Conservation (phyloP, 2,797 vertebrate species). For the Halcyon chelicuti region DNA sequence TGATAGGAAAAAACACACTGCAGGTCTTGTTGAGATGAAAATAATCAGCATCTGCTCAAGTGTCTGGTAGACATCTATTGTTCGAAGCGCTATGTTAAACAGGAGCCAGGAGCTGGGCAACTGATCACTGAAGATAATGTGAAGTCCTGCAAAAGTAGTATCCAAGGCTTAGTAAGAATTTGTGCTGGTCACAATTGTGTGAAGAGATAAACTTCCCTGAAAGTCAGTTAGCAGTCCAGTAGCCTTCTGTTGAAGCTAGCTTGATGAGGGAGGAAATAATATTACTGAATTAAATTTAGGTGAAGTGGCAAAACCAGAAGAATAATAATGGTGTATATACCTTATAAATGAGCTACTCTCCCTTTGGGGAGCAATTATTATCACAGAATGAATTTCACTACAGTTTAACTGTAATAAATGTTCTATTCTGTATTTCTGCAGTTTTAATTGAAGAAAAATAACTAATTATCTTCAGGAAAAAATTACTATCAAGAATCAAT, state of each 20-base stretch:
- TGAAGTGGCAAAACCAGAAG: not conserved
- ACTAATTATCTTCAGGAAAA: conserved; percentile 32
- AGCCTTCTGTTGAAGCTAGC: not conserved
- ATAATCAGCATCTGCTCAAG: conserved; percentile 12
- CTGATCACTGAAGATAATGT: not conserved
- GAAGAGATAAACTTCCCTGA: not conserved
- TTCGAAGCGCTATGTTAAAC: not conserved
- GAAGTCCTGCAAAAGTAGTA: not conserved
- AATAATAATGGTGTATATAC: not conserved
- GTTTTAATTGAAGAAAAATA: conserved; percentile 54
- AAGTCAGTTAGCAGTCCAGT: not conserved
- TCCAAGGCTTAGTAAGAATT: not conserved
- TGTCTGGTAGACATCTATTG: not conserved
- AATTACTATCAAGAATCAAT: conserved; percentile 2
- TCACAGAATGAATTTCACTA: not conserved
- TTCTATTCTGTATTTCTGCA: conserved; percentile 21
- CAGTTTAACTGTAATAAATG: conserved; percentile 29
- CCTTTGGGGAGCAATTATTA: conserved; percentile 26
- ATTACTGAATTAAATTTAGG: not conserved
- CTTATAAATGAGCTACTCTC: not conserved
- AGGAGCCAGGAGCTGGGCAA: not conserved
- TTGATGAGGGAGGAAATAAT: not conserved
- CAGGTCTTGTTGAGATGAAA: not conserved
- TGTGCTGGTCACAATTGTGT: not conserved
- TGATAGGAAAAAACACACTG: not conserved